Evolutionary conservation across 2,888 invertebrate genomes (phyloP), one percentile per base, ranked within the genome.

Genomic region (Drosophila sordidula): DNA sequence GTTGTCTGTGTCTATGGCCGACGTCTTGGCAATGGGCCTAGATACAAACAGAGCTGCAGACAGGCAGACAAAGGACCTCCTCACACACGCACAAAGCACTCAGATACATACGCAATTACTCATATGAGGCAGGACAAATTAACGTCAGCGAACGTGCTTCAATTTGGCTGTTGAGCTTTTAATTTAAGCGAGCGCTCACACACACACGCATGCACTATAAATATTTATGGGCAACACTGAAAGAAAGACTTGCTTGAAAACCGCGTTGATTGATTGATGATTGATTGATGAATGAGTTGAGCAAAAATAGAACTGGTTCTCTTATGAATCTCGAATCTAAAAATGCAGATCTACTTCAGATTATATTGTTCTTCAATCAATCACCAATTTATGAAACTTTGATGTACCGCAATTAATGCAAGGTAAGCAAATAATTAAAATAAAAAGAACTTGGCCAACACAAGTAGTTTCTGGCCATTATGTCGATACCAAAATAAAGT

Each of bases 91-190:
- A n/a, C 25, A 36, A 14, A 4, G 2, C 18, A 14, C 4, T 12
- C 12, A 47, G 5, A 54, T 18, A 59, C 39, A 36, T n/a, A 49
- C 16, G 63, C 67, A 76, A 75, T 76, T 71, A 75, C 75, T 76
- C 75, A 75, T 75, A 76, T 76, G 63, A 68, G 66, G 66, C 61
- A 71, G 65, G 71, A 80, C 64, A 80, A 81, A 70, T 68, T 73
- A 80, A 79, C 71, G 78, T 78, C 80, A 70, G 63, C 57, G 80
- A 73, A 78, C 78, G 78, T 78, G 78, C 80, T 73, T 73, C 78
- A 78, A 79, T 78, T 78, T 78, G 78, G 68, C 55, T 67, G 58
- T 70, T 80, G 57, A 78, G 76, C 76, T 77, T 78, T 77, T 76
- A 76, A 76, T 76, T 77, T 62, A 70, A 50, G 73, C 57, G 26